Conservation (phyloP, 2,797 vertebrate species). For the Dermochelys coriacea region DNA sequence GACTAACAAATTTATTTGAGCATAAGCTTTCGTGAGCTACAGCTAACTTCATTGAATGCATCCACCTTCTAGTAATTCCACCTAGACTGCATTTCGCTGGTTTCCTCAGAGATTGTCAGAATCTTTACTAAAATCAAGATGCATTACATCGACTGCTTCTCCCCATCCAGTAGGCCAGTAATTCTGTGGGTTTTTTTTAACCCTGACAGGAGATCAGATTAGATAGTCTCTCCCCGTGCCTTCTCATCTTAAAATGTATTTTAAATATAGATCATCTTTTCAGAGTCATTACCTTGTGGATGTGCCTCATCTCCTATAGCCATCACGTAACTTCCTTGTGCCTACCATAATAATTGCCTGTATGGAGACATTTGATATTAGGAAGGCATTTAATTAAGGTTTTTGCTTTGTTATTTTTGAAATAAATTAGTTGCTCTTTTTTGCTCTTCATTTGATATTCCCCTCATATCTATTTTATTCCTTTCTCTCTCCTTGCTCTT, state of each 20-base stretch:
- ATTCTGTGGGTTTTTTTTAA: not conserved
- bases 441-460: not conserved
- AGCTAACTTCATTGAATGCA: no score
- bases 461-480: not conserved
- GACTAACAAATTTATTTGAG: no score
- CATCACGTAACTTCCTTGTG: not conserved
- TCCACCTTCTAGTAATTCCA: not conserved
- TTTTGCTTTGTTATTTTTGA: not conserved
- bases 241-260: not conserved
- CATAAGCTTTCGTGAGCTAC: no score
- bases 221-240: not conserved
- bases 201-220: not conserved
- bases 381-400: not conserved
- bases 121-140: no score
- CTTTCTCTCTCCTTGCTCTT: not conserved
- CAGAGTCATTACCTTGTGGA: not conserved
- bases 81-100: not conserved
- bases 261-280: not conserved
- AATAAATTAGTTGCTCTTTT: not conserved
- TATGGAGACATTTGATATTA: not conserved
- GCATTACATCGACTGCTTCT: no score
- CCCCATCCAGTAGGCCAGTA: not conserved
- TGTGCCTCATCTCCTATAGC: not conserved
- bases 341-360: not conserved
- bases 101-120: not conserved